Evolutionary conservation across 2,888 invertebrate species (phyloP).

Genomic region (Sinelater perroti): DNA sequence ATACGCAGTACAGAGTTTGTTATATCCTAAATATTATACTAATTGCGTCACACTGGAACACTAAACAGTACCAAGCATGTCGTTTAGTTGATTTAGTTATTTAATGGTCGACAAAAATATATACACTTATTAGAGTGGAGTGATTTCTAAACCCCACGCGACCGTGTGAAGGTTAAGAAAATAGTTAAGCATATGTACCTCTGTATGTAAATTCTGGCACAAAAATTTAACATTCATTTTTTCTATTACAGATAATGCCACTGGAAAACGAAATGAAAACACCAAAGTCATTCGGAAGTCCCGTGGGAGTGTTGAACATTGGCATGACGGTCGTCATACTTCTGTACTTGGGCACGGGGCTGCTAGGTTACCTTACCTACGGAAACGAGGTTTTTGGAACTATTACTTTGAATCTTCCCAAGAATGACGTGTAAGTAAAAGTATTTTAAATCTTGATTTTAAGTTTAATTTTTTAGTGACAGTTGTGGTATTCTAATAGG

Average conservation of each 20-base stretch:
- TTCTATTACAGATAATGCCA: slow-evolving; percentile 77
- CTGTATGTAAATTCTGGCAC: neutral
- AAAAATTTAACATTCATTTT: neutral
- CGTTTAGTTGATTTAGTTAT: no score
- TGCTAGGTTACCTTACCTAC: slow-evolving; percentile 90
- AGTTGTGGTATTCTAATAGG: no score
- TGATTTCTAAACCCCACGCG: no score
- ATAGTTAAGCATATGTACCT: neutral
- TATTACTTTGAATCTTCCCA: slow-evolving; percentile 86
- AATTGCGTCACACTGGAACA: no score
- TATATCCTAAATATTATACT: no score
- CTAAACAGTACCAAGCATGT: no score
- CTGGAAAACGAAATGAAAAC: slow-evolving; percentile 94
- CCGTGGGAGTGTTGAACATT: slow-evolving; percentile 84
- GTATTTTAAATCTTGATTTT: neutral
- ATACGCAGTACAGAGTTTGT: no score
- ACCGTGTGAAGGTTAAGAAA: neutral
- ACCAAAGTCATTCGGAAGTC: slow-evolving; percentile 81
- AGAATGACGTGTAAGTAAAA: slow-evolving; percentile 68
- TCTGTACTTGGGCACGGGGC: slow-evolving; percentile 88
- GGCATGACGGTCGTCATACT: slow-evolving; percentile 83
- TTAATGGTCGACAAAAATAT: no score
- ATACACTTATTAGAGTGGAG: no score
- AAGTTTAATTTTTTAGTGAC: no score
- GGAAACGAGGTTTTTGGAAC: slow-evolving; percentile 77